A percentile compares a stretch with the other conserved stretches of the same genome.
These are phyloP conservation scores for Mareca penelope DNA, from an alignment of 2,797 vertebrate species.

Conservation along the genomic window DNA sequence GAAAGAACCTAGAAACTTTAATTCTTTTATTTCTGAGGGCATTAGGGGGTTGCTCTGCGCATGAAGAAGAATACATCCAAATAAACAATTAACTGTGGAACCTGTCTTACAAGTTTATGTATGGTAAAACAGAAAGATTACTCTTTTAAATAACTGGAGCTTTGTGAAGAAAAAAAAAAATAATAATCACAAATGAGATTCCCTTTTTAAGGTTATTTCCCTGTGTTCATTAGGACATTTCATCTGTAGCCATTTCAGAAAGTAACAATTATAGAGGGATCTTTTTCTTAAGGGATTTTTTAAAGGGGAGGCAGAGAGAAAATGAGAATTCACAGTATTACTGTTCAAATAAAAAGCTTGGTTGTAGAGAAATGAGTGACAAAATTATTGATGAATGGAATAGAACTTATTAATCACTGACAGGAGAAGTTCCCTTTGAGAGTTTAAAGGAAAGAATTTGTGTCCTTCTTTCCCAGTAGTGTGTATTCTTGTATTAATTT, in stretches of 20 bases:
- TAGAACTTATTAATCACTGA: neutral
- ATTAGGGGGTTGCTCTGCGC: neutral
- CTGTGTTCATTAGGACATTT: neutral
- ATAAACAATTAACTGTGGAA: neutral
- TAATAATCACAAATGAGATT: neutral
- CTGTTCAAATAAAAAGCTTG: neutral
- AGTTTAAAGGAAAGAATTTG: neutral
- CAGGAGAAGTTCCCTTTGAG: neutral
- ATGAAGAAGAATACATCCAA: neutral
- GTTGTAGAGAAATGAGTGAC: neutral
- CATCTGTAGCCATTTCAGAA: neutral
- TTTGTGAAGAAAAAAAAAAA: neutral
- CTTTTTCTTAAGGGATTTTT: neutral
- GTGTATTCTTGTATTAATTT: neutral
- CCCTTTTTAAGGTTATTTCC: neutral
- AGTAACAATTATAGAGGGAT: neutral
- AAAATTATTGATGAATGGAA: neutral
- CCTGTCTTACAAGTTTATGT: neutral
- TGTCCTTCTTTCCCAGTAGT: neutral
- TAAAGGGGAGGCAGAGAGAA: neutral
- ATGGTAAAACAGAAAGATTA: neutral
- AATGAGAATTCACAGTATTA: neutral
- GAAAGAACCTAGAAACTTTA: neutral
- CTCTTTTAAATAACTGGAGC: neutral
- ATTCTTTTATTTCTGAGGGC: neutral